These are phyloP conservation scores for Phocides pigmalion DNA, from an alignment of 1,140 invertebrate genomes.

Conservation along the genomic window DNA sequence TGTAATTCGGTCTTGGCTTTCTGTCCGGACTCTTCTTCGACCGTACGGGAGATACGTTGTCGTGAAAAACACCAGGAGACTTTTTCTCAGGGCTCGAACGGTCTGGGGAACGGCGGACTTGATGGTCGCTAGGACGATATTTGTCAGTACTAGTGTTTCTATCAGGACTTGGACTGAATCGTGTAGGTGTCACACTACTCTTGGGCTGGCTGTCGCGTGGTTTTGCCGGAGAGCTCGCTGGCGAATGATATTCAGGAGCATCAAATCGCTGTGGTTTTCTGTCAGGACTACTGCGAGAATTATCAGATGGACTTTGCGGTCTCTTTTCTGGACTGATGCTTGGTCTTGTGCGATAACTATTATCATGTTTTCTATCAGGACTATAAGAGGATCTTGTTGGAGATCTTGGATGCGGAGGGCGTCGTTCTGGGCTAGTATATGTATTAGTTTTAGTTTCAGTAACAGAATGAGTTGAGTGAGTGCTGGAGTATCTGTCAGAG, in stretches of 20 bases:
- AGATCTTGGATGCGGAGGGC: conserved; percentile 48
- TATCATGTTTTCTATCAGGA: conserved; percentile 44
- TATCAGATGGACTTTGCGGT: conserved; percentile 26
- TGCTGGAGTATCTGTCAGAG: conserved; percentile 56
- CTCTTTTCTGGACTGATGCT: conserved; percentile 54
- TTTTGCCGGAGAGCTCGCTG: conserved; percentile 35
- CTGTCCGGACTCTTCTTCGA: conserved; percentile 42
- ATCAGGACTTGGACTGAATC: conserved; percentile 42
- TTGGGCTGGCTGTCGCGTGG: conserved; percentile 25
- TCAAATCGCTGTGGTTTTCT: conserved; percentile 36
- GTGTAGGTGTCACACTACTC: conserved; percentile 14
- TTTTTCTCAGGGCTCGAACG: conserved; percentile 23
- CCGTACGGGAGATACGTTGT: conserved; percentile 8
- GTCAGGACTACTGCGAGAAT: conserved; percentile 51
- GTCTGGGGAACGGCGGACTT: conserved; percentile 5
- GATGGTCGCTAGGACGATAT: conserved; percentile 15
- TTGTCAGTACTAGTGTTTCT: conserved; percentile 28
- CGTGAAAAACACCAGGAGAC: not conserved
- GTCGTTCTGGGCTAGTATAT: conserved; percentile 42
- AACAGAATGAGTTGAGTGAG: conserved; percentile 56
- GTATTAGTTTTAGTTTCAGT: conserved; percentile 56
- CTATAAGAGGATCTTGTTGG: conserved; percentile 44
- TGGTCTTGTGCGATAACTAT: conserved; percentile 28
- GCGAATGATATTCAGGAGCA: conserved; percentile 24
- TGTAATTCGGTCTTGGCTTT: conserved; percentile 27